These are phyloP conservation scores for Acanthosepion lycidas DNA, from an alignment of 2,888 invertebrate species.

Conservation along the genomic window DNA sequence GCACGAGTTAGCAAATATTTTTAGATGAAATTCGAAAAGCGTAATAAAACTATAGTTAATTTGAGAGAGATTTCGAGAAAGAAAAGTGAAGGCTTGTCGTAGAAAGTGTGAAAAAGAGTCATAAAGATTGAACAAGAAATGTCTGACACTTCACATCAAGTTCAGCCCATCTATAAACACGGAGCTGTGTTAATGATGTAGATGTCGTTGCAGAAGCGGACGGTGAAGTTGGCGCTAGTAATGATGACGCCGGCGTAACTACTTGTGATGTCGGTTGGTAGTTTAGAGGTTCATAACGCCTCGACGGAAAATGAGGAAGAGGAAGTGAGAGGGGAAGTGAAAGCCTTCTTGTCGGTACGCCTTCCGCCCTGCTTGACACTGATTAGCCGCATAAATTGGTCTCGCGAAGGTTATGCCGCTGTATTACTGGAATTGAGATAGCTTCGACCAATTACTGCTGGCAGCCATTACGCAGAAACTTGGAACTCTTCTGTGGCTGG, in stretches of 20 bases:
- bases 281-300: not conserved
- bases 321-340: not conserved
- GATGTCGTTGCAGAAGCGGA: not conserved
- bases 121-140: too few species aligned
- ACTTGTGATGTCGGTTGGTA: not conserved
- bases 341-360: not conserved
- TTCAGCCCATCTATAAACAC: slow-evolving; percentile 8
- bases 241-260: not conserved
- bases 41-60: too few species aligned
- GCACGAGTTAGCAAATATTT: too few species aligned
- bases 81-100: too few species aligned
- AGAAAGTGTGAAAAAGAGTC: too few species aligned
- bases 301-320: not conserved
- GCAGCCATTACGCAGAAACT: not conserved
- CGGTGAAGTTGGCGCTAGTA: not conserved
- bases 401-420: not conserved
- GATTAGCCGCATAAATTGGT: slow-evolving; percentile 2
- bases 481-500: not conserved
- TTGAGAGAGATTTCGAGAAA: too few species aligned
- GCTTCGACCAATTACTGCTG: not conserved
- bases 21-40: too few species aligned
- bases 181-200: not conserved
- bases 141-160: too few species aligned
- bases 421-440: slow-evolving; percentile 11
- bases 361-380: slow-evolving; percentile 12